Base-by-base conservation (phyloP, 2,113 vertebrate genomes). In the Pachypanchax playfairii region DNA sequence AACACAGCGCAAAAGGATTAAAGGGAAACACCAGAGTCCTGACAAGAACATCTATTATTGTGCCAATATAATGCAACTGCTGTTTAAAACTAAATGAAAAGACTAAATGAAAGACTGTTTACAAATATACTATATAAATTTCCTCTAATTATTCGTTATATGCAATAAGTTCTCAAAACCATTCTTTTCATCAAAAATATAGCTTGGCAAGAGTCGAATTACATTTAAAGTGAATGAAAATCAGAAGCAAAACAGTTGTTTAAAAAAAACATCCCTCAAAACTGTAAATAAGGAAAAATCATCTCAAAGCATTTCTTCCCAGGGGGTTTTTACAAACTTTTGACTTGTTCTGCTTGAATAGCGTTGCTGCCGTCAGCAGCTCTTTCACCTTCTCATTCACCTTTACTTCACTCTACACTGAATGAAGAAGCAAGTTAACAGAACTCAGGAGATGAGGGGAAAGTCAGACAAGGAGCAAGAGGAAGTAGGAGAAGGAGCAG, bases 401-500 rank as follows among this genome's bases (percentile, higher is more conserved):
- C 61, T 70, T 52, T 56, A 14, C 22, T 44, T 36, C 28, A 21
- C 33, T n/a, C n/a, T 15, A 35, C 8, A 9, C 14, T 13, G 42
- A 17, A 5, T 1, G n/a, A 22, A 59, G 20, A 12, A 42, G 1
- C 15, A 43, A 65, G 52, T 25, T 20, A 11, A 56, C 42, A 55
- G 59, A 48, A 65, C 44, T 20, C 31, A 25, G 24, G 38, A 17
- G 25, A 24, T 50, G 51, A 38, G 25, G 20, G 31, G 52, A 75
- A 35, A 73, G 79, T 64, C 50, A 68, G 15, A 73, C 3, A 10
- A 64, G 44, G 46, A 52, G 64, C 35, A 69, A 55, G 54, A 28
- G 53, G 54, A 73, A 71, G 52, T 53, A 4, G 15, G 4, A n/a
- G 43, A 18, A 22, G 70, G 72, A 78, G 80, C 61, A 57, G 56